Evolutionary conservation across 2,888 invertebrate species (phyloP), one percentile per base, ranked within the genome.

Genomic region (Rugalucina vietnamica): DNA sequence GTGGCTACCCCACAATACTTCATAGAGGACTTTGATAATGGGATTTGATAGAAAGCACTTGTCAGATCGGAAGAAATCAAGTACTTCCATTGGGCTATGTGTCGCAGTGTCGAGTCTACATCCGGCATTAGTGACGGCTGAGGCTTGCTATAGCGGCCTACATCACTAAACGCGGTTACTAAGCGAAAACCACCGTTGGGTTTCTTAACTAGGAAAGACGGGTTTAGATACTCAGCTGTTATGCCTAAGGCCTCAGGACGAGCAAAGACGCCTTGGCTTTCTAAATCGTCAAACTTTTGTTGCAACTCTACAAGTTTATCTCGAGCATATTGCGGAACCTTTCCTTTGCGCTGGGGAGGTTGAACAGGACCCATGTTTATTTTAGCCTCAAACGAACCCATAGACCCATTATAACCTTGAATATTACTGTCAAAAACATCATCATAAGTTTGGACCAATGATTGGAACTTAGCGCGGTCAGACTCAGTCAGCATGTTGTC

Each of bases 221-320:
- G n/a, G n/a, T n/a, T n/a, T 49, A 49, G 50, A n/a, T 49, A 49
- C n/a, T 49, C 50, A n/a, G 18, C n/a, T 18, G 14, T 49, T 49
- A 49, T n/a, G 18, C 50, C 50, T 49, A n/a, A 14, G 50, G 14
- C 50, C 50, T 49, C 50, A 18, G 50, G 50, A 49, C 50, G 50
- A 18, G 14, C n/a, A n/a, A 49, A 49, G 14, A 49, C n/a, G 14
- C 50, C 50, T n/a, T 49, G 50, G 14, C 14, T 18, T n/a, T 49
- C 50, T 18, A 49, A n/a, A 18, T 49, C 50, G 50, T 90, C 83
- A 81, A 85, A 90, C 36, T 85, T 90, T 18, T 85, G 36, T 75
- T 89, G 89, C 14, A 91, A 73, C 18, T 82, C 77, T n/a, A 74
- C 39, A 1, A 79, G 27, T 21, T 87, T 84, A 57, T 90, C 82